A percentile compares a stretch with the other conserved stretches of the same genome.
phyloP scores from a whole-genome alignment of 2,113 vertebrate species.

The Lepus americanus region DNA sequence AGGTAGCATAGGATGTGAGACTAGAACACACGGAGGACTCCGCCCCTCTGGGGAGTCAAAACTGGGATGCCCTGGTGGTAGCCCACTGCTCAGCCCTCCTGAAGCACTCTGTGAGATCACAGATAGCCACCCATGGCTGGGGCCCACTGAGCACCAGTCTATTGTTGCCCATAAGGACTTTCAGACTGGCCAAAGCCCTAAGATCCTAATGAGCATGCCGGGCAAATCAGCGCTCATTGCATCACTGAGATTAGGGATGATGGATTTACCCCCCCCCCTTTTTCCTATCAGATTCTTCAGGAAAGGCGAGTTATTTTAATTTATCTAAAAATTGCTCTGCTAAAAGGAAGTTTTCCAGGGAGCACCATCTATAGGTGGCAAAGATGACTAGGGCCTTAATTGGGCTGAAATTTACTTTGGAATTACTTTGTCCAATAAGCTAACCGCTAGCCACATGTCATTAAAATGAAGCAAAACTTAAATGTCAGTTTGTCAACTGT shows the following conservation, averaged over 20 bases:
- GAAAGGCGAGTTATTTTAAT: neutral
- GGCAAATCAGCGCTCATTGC: neutral
- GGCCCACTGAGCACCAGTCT: neutral
- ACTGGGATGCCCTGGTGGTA: neutral
- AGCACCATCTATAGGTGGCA: neutral
- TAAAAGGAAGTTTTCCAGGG: slow-evolving; percentile 37
- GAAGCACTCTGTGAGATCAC: neutral
- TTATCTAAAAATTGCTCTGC: slow-evolving; percentile 11
- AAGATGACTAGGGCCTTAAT: neutral
- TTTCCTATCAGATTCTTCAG: neutral
- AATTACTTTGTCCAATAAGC: neutral
- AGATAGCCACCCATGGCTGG: neutral
- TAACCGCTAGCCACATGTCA: neutral
- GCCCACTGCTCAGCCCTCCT: neutral
- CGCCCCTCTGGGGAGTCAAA: neutral
- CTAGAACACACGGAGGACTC: neutral
- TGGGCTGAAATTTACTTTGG: neutral
- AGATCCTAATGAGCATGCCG: neutral
- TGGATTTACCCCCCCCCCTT: neutral
- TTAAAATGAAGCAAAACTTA: neutral
- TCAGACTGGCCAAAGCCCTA: neutral
- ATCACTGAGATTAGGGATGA: neutral
- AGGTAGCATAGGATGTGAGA: neutral
- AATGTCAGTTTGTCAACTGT: neutral
- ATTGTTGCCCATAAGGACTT: neutral